Evolutionary conservation across 2,888 invertebrate genomes (phyloP).

Genomic region (Drepana falcataria): DNA sequence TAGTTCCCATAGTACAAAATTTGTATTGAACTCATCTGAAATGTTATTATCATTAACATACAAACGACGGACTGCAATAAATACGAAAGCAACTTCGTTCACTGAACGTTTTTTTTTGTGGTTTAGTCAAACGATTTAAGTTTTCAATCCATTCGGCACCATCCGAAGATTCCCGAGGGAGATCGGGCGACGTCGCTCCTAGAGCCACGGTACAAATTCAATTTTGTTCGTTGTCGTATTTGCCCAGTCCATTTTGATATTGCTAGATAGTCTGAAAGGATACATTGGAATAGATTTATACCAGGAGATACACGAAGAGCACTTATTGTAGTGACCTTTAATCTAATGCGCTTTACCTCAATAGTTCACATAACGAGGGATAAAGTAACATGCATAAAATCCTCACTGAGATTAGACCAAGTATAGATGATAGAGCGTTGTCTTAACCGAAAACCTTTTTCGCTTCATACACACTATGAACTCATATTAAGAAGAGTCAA

Average conservation of each 20-base stretch:
- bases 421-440: no score
- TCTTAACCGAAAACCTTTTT: no score
- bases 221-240: conserved; percentile 59
- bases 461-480: no score
- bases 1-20: no score
- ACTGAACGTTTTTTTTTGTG: no score
- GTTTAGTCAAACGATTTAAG: conserved; percentile 30
- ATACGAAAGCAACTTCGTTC: conserved; percentile 12
- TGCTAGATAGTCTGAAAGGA: conserved; percentile 42
- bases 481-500: no score
- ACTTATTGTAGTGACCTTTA: conserved; percentile 19
- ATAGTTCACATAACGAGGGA: neutral
- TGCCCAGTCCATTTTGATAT: conserved; percentile 54
- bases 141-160: conserved; percentile 24
- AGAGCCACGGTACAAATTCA: conserved; percentile 54
- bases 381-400: no score
- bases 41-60: no score
- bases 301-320: conserved; percentile 25
- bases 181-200: conserved; percentile 30
- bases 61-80: neutral
- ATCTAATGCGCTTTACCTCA: conserved; percentile 23
- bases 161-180: conserved; percentile 39
- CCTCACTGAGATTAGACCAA: no score
- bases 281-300: conserved; percentile 36
- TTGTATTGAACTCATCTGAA: no score